Conservation (phyloP, 2,888 invertebrate genomes). For the Apamea crenata region DNA sequence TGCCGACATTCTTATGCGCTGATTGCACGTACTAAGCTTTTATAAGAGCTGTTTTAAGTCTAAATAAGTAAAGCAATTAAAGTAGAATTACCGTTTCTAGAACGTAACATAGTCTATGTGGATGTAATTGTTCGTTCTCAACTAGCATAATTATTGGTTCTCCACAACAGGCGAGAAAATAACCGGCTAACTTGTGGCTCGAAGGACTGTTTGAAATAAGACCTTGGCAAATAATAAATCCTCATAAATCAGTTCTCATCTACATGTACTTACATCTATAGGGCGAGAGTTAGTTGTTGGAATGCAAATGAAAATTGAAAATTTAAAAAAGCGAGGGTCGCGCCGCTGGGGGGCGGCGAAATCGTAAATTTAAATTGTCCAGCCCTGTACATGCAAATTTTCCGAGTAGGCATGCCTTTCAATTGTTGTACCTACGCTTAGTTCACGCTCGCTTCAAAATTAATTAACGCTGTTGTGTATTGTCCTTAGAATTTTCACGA, state of each 20-base stretch:
- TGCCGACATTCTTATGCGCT: conserved; percentile 12
- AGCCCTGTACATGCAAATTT: conserved; percentile 89
- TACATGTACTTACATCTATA: conserved; percentile 64
- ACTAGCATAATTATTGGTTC: conserved; percentile 60
- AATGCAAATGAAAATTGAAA: conserved; percentile 90
- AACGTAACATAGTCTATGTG: conserved; percentile 17
- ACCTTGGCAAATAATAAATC: conserved; percentile 58
- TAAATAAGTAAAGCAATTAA: conserved; percentile 29
- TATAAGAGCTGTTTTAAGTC: neutral
- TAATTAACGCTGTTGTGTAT: conserved; percentile 62
- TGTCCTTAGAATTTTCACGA: conserved; percentile 61
- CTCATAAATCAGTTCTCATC: conserved; percentile 67
- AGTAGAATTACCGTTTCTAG: conserved; percentile 26
- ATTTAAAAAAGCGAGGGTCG: conserved; percentile 89
- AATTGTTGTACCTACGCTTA: conserved; percentile 75
- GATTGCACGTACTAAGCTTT: conserved; percentile 6
- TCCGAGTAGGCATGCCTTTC: conserved; percentile 82
- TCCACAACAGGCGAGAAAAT: conserved; percentile 42
- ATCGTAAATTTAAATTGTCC: conserved; percentile 90
- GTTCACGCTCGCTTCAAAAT: conserved; percentile 65
- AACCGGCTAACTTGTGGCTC: conserved; percentile 49
- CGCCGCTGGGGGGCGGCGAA: conserved; percentile 82
- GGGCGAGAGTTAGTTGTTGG: conserved; percentile 80
- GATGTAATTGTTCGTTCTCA: conserved; percentile 48
- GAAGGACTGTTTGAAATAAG: conserved; percentile 39